A percentile compares a stretch with the other conserved stretches of the same genome.
phyloP scores from a whole-genome alignment of 2,888 invertebrate genomes.

The Nemapogon koenigi region DNA sequence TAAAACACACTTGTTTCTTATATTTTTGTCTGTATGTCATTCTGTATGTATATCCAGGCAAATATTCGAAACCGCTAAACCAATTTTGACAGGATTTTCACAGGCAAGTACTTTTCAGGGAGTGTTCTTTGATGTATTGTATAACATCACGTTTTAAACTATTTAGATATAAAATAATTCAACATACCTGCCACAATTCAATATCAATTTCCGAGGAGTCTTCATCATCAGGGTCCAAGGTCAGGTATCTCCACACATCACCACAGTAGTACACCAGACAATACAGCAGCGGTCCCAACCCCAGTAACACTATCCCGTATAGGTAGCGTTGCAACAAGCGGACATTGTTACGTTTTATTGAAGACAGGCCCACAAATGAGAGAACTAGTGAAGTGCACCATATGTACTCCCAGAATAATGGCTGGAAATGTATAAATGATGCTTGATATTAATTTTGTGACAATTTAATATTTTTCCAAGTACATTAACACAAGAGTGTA shows the following conservation, averaged over 20 bases:
- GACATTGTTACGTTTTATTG: conserved; percentile 62
- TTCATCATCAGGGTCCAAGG: conserved; percentile 43
- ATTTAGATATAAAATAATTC: too few relatives aligned
- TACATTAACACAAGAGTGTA: too few relatives aligned
- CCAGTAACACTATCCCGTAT: conserved; percentile 53
- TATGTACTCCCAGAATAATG: conserved; percentile 91
- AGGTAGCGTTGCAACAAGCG: not conserved
- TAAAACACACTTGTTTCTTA: conserved; percentile 5
- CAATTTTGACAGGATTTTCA: too few relatives aligned
- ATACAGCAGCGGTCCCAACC: conserved; percentile 81
- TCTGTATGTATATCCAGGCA: not conserved
- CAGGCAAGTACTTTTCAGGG: too few relatives aligned
- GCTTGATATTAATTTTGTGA: not conserved
- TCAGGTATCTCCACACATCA: conserved; percentile 82
- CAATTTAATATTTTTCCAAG: too few relatives aligned
- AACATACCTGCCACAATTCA: conserved; percentile 80
- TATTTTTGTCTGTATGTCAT: not conserved
- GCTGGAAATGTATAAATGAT: conserved; percentile 54
- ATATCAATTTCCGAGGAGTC: conserved; percentile 65
- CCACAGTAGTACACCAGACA: conserved; percentile 82
- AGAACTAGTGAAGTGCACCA: conserved; percentile 87
- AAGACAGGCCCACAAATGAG: conserved; percentile 84
- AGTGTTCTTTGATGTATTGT: too few relatives aligned
- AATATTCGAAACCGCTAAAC: too few relatives aligned
- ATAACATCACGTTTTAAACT: too few relatives aligned